Percentiles rank a stretch among this genome's conserved stretches.
phyloP scores from a whole-genome alignment of 2,888 invertebrate genomes.

The Sesia bembeciformis region DNA sequence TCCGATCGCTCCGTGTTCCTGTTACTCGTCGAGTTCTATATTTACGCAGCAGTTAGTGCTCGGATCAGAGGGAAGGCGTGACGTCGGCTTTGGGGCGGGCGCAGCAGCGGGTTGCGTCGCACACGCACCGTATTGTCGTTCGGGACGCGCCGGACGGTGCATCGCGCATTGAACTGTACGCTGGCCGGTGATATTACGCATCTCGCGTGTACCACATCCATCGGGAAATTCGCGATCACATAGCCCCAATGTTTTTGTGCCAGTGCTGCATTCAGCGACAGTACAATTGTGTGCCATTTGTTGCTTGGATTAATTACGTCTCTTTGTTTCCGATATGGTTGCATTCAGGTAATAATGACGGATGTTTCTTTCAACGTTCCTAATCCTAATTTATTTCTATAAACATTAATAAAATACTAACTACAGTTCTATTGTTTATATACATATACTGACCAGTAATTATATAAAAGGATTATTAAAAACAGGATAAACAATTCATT shows the following conservation, averaged over 20 bases:
- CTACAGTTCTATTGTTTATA: no score
- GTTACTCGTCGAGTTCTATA: conserved; percentile 61
- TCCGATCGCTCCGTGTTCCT: conserved; percentile 32
- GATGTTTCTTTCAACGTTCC: no score
- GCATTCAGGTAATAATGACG: conserved; percentile 32
- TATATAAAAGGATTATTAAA: no score
- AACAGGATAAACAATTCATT: no score
- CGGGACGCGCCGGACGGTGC: conserved; percentile 26
- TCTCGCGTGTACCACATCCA: conserved; percentile 18
- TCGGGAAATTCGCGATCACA: conserved; percentile 25
- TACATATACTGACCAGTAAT: no score
- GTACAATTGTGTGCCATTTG: conserved; percentile 24
- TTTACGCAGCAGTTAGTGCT: conserved; percentile 62
- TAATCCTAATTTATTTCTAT: no score
- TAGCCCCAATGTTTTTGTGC: conserved; percentile 30
- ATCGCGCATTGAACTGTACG: neutral
- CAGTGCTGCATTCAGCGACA: conserved; percentile 33
- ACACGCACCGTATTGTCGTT: conserved; percentile 31
- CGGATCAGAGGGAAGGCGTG: conserved; percentile 57
- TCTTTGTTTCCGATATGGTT: conserved; percentile 33
- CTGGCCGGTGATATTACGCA: conserved; percentile 15
- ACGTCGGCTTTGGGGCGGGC: conserved; percentile 34
- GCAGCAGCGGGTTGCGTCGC: conserved; percentile 9
- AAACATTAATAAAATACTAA: no score
- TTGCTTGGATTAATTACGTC: conserved; percentile 18